Evolutionary conservation across 2,113 vertebrate genomes (phyloP).

Genomic region (Salvelinus alpinus): DNA sequence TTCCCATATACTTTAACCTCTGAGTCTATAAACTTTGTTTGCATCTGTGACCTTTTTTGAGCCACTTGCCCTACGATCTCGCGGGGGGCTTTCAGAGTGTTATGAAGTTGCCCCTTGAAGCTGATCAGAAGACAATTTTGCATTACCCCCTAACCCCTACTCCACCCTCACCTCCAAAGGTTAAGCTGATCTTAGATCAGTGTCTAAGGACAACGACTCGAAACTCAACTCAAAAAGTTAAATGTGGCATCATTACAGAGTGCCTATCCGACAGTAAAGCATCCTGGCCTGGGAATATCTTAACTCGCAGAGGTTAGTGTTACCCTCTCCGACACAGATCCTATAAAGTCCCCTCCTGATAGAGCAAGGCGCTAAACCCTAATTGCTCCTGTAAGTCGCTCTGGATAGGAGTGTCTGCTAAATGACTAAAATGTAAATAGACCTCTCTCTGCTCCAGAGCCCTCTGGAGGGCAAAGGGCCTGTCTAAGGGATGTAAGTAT

Average conservation of each 20-base stretch:
- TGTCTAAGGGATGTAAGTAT: slow-evolving; percentile 62
- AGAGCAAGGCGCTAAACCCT: background rate
- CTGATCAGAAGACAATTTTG: background rate
- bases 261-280: too few species aligned
- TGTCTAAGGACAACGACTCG: too few species aligned
- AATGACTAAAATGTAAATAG: background rate
- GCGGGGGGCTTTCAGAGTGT: background rate
- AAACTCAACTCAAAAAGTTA: too few species aligned
- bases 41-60: background rate
- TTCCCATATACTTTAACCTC: background rate
- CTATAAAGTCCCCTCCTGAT: too few species aligned
- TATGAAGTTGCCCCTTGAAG: background rate
- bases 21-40: background rate
- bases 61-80: background rate
- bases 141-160: background rate
- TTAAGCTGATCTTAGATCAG: background rate
- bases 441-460: background rate
- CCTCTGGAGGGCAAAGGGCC: slow-evolving; percentile 40
- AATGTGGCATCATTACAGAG: too few species aligned
- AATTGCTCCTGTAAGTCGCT: background rate
- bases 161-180: background rate
- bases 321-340: too few species aligned
- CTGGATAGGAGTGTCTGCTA: background rate
- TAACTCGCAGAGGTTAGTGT: too few species aligned
- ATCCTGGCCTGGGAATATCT: too few species aligned